Conservation (phyloP, 2,113 vertebrate genomes). For the Centrocercus urophasianus region DNA sequence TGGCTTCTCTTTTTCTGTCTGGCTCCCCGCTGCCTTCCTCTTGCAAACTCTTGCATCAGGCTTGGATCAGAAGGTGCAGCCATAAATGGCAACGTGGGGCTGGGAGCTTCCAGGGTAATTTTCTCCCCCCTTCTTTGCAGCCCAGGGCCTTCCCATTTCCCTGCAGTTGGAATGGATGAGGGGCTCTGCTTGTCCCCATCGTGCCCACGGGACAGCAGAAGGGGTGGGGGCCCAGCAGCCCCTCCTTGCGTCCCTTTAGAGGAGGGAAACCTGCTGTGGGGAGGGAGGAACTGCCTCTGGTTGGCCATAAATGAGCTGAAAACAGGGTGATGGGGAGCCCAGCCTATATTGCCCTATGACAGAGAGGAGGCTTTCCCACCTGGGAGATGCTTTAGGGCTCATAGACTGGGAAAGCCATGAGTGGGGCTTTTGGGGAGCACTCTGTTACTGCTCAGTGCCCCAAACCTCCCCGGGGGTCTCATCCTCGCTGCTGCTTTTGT, state of each 20-base stretch:
- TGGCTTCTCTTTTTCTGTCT: constrained; percentile 23
- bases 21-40: not conserved
- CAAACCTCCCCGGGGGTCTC: not conserved
- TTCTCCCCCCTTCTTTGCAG: not conserved
- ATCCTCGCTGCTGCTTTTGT: not conserved
- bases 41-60: constrained; percentile 75
- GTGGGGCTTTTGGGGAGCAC: not conserved
- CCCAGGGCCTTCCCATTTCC: not conserved
- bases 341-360: accelerated
- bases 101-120: constrained; percentile 14
- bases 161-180: not conserved
- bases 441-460: not conserved
- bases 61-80: constrained; percentile 68
- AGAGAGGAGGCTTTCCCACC: too few relatives aligned
- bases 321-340: not conserved
- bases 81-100: constrained; percentile 72
- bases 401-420: accelerated
- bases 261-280: not conserved
- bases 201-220: not conserved
- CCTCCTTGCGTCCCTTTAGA: not conserved
- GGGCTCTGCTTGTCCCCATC: not conserved
- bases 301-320: not conserved
- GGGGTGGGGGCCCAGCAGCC: not conserved
- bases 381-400: not conserved
- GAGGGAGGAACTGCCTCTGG: not conserved